phyloP scores from a whole-genome alignment of 2,888 invertebrate species.

The Cryptus viduatorius region DNA sequence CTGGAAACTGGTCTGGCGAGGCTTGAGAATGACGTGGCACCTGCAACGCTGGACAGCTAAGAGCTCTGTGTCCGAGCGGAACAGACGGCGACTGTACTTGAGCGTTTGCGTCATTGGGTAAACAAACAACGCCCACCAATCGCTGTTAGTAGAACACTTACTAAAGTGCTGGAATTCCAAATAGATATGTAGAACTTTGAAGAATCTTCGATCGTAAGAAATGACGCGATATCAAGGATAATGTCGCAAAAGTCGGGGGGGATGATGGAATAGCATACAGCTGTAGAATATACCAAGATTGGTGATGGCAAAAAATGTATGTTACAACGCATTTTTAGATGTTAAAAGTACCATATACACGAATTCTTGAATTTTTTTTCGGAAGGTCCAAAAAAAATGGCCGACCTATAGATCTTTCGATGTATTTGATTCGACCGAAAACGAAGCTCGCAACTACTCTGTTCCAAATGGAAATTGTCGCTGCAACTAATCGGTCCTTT shows the following conservation, averaged over 20 bases:
- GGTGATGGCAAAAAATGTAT: too few species aligned
- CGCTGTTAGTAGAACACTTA: not conserved
- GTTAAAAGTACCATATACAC: not conserved
- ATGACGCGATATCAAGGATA: not conserved
- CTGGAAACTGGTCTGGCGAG: conserved; percentile 29
- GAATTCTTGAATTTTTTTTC: too few species aligned
- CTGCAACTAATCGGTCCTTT: not conserved
- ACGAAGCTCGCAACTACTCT: not conserved
- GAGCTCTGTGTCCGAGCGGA: conserved; percentile 14
- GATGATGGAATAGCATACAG: too few species aligned
- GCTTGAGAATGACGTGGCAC: conserved; percentile 70
- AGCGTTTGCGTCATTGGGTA: conserved; percentile 33
- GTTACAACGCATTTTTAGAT: too few species aligned
- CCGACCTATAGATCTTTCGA: too few species aligned
- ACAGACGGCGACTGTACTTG: not conserved
- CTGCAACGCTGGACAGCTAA: conserved; percentile 61
- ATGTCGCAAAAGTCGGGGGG: too few species aligned
- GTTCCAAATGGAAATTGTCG: not conserved
- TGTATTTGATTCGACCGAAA: too few species aligned
- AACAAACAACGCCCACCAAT: conserved; percentile 37
- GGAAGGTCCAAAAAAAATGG: too few species aligned
- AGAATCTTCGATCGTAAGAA: not conserved
- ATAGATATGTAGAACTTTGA: not conserved
- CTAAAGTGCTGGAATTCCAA: not conserved
- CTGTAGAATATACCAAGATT: too few species aligned